Conservation (phyloP, 1,140 invertebrate genomes). For the Tetranychus urticae region DNA sequence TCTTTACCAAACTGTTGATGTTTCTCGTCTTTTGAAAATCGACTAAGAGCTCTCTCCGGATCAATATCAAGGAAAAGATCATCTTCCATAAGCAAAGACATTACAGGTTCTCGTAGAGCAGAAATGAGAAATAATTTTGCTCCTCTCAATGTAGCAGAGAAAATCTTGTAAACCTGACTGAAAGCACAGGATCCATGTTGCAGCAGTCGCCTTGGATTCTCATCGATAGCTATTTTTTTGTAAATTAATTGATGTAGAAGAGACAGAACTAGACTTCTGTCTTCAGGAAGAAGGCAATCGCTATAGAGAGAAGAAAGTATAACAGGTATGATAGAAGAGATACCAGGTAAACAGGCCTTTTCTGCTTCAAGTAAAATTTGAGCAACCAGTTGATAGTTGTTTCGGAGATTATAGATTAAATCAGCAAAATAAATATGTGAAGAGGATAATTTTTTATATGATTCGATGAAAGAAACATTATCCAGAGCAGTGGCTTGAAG, state of each 20-base stretch:
- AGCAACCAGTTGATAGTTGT: constrained; percentile 52
- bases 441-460: constrained; percentile 57
- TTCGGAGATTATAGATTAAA: constrained; percentile 46
- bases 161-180: constrained; percentile 59
- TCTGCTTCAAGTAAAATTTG: constrained; percentile 54
- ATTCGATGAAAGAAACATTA: constrained; percentile 57
- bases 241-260: constrained; percentile 55
- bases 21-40: constrained; percentile 41
- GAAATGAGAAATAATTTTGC: constrained; percentile 78
- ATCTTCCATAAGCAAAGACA: constrained; percentile 73
- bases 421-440: constrained; percentile 53
- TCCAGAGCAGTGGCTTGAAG: constrained; percentile 48
- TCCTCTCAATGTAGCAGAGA: constrained; percentile 69
- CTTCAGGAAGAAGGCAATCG: constrained; percentile 49
- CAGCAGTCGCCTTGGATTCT: constrained; percentile 57
- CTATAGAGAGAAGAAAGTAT: constrained; percentile 60
- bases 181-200: constrained; percentile 66
- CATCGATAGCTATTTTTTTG: constrained; percentile 48
- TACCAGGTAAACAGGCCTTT: background rate
- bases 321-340: background rate
- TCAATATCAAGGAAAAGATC: constrained; percentile 80
- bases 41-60: constrained; percentile 53
- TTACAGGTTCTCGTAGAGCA: constrained; percentile 67
- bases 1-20: constrained; percentile 53
- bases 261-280: constrained; percentile 49